A percentile compares a stretch with the other conserved stretches of the same genome.
phyloP scores from a whole-genome alignment of 2,888 invertebrate genomes.

The Epinotia ramella region DNA sequence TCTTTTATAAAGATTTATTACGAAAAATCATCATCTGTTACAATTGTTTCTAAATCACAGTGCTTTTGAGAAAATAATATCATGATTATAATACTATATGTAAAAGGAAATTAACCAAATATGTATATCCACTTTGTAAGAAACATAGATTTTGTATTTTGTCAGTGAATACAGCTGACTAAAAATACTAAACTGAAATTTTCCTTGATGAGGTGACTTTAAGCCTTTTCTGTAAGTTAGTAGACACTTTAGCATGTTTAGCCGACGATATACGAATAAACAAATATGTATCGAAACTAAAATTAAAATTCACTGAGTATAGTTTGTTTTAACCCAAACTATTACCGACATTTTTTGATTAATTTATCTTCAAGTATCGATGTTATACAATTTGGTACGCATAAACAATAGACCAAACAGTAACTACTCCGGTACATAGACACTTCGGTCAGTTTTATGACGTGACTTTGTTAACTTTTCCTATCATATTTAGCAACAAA shows the following conservation, averaged over 20 bases:
- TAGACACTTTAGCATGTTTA: background rate
- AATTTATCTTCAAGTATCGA: too few species aligned
- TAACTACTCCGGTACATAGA: too few species aligned
- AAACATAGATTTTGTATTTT: background rate
- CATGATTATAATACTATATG: background rate
- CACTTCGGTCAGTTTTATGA: too few species aligned
- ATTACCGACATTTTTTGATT: too few species aligned
- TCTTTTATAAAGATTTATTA: conserved; percentile 34
- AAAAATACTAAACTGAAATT: background rate
- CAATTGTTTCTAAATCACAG: conserved; percentile 46
- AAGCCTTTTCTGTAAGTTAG: background rate
- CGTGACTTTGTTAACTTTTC: too few species aligned
- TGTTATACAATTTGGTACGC: too few species aligned
- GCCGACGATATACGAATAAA: background rate
- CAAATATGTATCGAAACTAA: background rate
- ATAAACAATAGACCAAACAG: too few species aligned
- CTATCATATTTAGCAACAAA: too few species aligned
- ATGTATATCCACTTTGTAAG: background rate
- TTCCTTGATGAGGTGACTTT: background rate
- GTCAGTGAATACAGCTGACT: background rate
- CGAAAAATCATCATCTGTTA: conserved; percentile 46
- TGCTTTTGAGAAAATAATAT: conserved; percentile 16
- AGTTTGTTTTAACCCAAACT: too few species aligned
- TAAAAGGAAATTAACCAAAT: background rate
- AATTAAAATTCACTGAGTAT: background rate